A percentile compares a stretch with the other conserved stretches of the same genome.
phyloP scores from a whole-genome alignment of 2,888 invertebrate species.

The Geotrupes spiniger region DNA sequence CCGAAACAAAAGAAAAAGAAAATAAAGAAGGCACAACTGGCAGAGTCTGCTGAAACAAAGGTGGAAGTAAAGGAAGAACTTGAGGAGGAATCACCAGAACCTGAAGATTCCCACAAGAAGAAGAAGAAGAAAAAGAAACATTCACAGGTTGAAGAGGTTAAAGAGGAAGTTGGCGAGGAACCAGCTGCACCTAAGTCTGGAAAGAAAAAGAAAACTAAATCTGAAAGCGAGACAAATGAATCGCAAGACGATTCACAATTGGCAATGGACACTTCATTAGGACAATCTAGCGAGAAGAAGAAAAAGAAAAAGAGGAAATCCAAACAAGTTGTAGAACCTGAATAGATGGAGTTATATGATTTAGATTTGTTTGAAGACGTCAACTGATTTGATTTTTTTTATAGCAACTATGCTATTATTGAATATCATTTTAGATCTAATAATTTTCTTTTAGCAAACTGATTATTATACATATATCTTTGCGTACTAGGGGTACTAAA shows the following conservation, averaged over 20 bases:
- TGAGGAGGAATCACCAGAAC: slow-evolving; percentile 29
- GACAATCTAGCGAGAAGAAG: slow-evolving; percentile 29
- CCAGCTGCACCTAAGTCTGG: slow-evolving; percentile 26
- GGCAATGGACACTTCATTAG: background rate
- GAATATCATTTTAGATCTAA: too few relatives aligned
- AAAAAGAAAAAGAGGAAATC: slow-evolving; percentile 46
- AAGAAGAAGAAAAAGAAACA: slow-evolving; percentile 50
- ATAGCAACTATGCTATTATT: slow-evolving; percentile 6
- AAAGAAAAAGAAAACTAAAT: slow-evolving; percentile 27
- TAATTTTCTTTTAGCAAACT: too few relatives aligned
- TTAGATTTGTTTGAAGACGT: slow-evolving; percentile 4
- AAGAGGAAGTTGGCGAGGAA: slow-evolving; percentile 24
- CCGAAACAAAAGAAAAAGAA: slow-evolving; percentile 44
- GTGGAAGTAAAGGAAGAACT: slow-evolving; percentile 31
- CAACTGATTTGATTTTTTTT: slow-evolving; percentile 8
- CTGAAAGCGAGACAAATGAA: slow-evolving; percentile 18
- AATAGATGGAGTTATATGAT: too few relatives aligned
- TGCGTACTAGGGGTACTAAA: too few relatives aligned
- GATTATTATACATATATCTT: too few relatives aligned
- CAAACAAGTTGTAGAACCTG: slow-evolving; percentile 39
- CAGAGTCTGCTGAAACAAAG: slow-evolving; percentile 8
- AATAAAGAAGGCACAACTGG: slow-evolving; percentile 35
- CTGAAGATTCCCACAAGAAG: slow-evolving; percentile 20
- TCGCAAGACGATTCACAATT: too few relatives aligned
- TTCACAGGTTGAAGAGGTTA: slow-evolving; percentile 20